Evolutionary conservation across 2,113 vertebrate genomes (phyloP), one percentile per base, ranked within the genome.

Genomic region (Thermophis baileyi): DNA sequence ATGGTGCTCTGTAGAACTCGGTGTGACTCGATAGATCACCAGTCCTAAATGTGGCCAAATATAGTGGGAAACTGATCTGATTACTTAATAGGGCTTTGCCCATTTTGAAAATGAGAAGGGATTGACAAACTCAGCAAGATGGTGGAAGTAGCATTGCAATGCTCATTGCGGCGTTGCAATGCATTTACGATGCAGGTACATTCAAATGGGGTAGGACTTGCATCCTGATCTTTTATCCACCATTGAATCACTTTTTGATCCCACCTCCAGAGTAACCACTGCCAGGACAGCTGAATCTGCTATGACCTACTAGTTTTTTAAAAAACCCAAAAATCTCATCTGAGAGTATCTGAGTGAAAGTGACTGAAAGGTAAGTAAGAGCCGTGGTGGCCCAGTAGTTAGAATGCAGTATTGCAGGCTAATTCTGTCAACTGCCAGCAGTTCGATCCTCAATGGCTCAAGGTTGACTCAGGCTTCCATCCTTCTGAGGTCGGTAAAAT

Each of bases 1-100:
- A 27, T 88, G 8, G 69, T 90, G 46, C 44, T 47, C 53, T 46
- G 87, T 92, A 95, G 92, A 49, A 35, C 51, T 85, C 87, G n/a
- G 4, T 24, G 40, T 4, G 35, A 22, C 53, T 91, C 40, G n/a
- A 35, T 44, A 69, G 92, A 50, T n/a, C 51, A 69, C 85, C 35
- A 53, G 54, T 90, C 91, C 51, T 85, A 86, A 57, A 90, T 49
- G 88, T 90, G 40, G 60, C 3, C 3, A 88, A 53, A 86, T n/a
- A 86, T n/a, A 44, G 53, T 88, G 91, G 40, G 27, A 92, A 60
- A 30, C 22, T 12, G 44, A 47, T 49, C 44, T 46, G 49, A 12
- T 22, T 60, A 20, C 50, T 81, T 50, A 40, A 40, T 51, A 51
- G n/a, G 30, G 4, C 16, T 20, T 74, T 74, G 14, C 6, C 2